Evolutionary conservation across 2,113 vertebrate species (phyloP).

Genomic region (Sinosuthora webbiana): DNA sequence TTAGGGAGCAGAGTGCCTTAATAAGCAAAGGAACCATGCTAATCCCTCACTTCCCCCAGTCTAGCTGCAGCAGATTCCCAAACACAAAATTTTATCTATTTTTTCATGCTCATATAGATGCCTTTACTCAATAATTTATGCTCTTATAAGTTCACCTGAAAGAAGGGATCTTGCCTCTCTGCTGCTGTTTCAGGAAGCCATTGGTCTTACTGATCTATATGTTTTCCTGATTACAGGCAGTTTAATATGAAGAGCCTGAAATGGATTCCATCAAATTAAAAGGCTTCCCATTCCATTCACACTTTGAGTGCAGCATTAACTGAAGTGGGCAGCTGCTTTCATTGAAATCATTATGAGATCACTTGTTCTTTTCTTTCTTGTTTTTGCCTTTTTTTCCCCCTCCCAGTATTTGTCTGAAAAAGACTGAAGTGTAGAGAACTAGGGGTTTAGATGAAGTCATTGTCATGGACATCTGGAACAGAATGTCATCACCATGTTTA

Average conservation of each 20-base stretch:
- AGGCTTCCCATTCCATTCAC: background rate
- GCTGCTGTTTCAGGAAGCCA: background rate
- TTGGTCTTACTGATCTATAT: background rate
- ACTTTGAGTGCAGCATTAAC: slow-evolving; percentile 1
- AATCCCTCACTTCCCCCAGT: background rate
- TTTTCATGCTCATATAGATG: background rate
- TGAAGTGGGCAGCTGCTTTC: slow-evolving; percentile 52
- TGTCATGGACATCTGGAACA: background rate
- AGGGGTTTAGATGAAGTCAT: background rate
- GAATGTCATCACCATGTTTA: background rate
- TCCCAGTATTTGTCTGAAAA: background rate
- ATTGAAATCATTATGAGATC: slow-evolving; percentile 4
- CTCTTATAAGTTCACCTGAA: background rate
- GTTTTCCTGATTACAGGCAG: background rate
- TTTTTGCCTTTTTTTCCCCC: background rate
- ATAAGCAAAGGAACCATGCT: background rate
- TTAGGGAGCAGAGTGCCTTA: background rate
- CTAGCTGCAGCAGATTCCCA: background rate
- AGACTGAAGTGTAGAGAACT: background rate
- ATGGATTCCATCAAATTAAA: slow-evolving; percentile 12
- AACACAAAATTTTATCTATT: background rate
- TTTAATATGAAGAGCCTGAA: background rate
- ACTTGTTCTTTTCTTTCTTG: background rate
- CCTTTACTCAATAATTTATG: background rate
- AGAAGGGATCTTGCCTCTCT: background rate